phyloP scores from a whole-genome alignment of 30 jellyfish, hydroid and myxozoan genomes.

The Rhopilema esculentum region DNA sequence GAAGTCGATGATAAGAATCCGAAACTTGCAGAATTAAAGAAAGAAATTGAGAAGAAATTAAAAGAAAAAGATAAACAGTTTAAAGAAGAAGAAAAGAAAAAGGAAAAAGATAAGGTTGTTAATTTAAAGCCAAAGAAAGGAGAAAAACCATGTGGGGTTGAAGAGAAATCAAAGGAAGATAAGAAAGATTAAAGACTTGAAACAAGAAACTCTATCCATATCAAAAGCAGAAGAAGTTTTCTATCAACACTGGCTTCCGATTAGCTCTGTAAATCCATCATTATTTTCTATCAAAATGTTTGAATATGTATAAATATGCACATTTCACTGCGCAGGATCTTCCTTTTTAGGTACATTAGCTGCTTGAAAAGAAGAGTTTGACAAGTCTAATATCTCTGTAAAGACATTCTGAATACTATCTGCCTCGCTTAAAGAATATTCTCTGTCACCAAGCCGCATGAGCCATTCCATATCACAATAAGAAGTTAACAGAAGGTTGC shows the following conservation, averaged over 20 bases:
- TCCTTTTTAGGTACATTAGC: not conserved
- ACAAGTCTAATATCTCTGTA: too few relatives aligned
- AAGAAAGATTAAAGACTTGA: not conserved
- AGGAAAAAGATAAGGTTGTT: conserved; percentile 29
- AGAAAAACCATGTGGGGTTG: conserved; percentile 2
- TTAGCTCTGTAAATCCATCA: too few relatives aligned
- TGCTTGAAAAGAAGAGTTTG: too few relatives aligned
- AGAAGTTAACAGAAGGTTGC: too few relatives aligned
- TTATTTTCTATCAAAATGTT: too few relatives aligned
- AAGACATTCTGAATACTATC: too few relatives aligned
- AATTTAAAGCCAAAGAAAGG: conserved; percentile 37
- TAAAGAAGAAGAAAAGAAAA: conserved; percentile 51
- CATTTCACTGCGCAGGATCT: not conserved
- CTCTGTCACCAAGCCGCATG: too few relatives aligned
- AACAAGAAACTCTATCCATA: not conserved
- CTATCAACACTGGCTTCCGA: too few relatives aligned
- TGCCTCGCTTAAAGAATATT: too few relatives aligned
- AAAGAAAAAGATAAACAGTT: conserved; percentile 14
- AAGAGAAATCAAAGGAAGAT: conserved; percentile 9
- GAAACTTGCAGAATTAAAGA: conserved; percentile 35
- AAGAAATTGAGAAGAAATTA: conserved; percentile 28
- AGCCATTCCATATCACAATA: too few relatives aligned
- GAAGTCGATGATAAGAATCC: conserved; percentile 54
- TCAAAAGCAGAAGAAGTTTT: too few relatives aligned
- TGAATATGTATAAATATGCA: too few relatives aligned